These are phyloP conservation scores for Pelagia noctiluca DNA, from an alignment of 30 jellyfish, hydroid and myxozoan genomes.

Conservation along the genomic window DNA sequence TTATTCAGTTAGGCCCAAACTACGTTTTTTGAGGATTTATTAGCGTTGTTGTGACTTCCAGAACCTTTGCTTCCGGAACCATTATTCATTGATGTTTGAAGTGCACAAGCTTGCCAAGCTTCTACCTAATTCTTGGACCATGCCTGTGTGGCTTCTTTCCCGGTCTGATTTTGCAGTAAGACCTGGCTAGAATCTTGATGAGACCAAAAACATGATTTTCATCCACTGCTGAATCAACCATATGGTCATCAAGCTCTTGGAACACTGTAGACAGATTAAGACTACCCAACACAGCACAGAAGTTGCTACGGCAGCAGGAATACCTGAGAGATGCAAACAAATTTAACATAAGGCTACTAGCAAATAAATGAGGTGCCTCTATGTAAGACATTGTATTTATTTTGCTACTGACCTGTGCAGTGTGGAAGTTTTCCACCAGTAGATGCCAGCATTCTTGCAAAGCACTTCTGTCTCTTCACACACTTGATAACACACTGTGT, in stretches of 20 bases:
- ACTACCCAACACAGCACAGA: conserved; percentile 52
- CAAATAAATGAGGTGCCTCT: no score
- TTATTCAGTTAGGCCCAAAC: no score
- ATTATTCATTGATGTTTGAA: background rate
- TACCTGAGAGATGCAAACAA: background rate
- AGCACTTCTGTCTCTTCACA: conserved; percentile 47
- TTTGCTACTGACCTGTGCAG: background rate
- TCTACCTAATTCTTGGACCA: background rate
- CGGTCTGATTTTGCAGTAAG: conserved; percentile 46
- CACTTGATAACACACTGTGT: conserved; percentile 59
- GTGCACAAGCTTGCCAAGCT: background rate
- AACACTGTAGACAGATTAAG: conserved; percentile 15
- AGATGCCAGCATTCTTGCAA: conserved; percentile 43
- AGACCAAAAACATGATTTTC: conserved; percentile 52
- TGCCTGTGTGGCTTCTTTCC: conserved; percentile 9
- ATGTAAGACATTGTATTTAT: background rate
- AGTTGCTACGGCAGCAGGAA: conserved; percentile 38
- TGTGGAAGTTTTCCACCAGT: conserved; percentile 55
- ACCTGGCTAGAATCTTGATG: conserved; percentile 20
- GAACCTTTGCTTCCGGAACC: no score
- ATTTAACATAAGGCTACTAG: background rate
- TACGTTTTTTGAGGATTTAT: no score
- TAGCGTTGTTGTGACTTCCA: no score
- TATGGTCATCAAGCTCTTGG: conserved; percentile 33
- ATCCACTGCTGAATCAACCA: conserved; percentile 45